phyloP scores from a whole-genome alignment of 2,797 vertebrate species.

The Sus cebifrons region DNA sequence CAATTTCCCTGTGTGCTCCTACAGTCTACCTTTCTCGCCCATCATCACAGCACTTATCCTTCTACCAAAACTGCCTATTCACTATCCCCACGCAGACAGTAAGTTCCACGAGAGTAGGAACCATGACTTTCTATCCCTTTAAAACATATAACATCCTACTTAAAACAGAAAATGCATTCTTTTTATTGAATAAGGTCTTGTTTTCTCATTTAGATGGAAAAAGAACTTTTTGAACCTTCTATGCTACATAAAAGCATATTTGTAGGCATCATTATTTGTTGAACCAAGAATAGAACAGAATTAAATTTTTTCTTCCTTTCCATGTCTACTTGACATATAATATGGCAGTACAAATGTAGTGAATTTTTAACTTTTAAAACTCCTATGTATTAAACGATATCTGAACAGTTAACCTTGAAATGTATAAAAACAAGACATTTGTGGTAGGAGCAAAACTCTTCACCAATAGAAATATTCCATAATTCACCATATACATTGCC shows the following conservation, averaged over 20 bases:
- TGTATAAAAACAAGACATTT: conserved; percentile 68
- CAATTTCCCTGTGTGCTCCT: not conserved
- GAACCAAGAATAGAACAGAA: not conserved
- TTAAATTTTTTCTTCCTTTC: conserved; percentile 46
- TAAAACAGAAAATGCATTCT: conserved; percentile 27
- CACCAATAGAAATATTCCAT: conserved; percentile 69
- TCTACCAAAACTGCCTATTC: not conserved
- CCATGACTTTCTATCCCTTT: not conserved
- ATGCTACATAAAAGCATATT: not conserved
- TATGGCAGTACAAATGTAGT: conserved; percentile 15
- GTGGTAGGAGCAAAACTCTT: conserved; percentile 72
- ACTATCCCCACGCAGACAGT: not conserved
- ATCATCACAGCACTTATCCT: not conserved
- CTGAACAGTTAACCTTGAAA: conserved; percentile 66
- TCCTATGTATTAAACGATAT: conserved; percentile 50
- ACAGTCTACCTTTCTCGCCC: not conserved
- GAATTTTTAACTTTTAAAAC: conserved; percentile 40
- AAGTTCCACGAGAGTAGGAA: not conserved
- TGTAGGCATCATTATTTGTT: not conserved
- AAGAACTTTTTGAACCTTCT: not conserved
- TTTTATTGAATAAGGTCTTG: conserved; percentile 9
- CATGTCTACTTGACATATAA: conserved; percentile 7
- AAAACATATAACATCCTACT: not conserved
- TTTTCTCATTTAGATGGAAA: conserved; percentile 51
- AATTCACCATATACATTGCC: conserved; percentile 59